Evolutionary conservation across 2,113 vertebrate genomes (phyloP).

Genomic region (Tragulus kanchil): DNA sequence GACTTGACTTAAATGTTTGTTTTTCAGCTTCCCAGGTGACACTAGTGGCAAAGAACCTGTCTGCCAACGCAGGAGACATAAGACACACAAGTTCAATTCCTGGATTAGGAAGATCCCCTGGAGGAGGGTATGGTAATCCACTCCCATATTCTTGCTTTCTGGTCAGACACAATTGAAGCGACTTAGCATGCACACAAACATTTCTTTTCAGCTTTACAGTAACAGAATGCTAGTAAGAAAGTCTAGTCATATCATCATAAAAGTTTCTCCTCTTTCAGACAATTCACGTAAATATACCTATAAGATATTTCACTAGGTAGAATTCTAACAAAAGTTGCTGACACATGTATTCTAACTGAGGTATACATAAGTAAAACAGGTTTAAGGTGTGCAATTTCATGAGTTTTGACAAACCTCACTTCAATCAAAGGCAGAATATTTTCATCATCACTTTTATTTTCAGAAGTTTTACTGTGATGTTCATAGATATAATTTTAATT

Average conservation of each 20-base stretch:
- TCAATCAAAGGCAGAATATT: background rate
- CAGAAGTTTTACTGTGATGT: background rate
- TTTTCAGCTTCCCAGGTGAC: too few species aligned
- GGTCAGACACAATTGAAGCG: too few species aligned
- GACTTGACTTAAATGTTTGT: background rate
- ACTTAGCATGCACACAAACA: background rate
- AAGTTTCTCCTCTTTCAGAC: background rate
- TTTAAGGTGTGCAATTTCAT: background rate
- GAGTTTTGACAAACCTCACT: background rate
- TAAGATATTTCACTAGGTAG: background rate
- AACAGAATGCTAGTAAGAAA: background rate
- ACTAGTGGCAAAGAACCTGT: too few species aligned
- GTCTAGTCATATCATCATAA: background rate
- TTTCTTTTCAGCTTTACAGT: background rate
- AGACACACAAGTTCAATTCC: too few species aligned
- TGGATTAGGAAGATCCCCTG: too few species aligned
- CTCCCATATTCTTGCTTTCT: too few species aligned
- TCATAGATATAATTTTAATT: background rate
- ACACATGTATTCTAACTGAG: background rate
- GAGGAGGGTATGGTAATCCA: too few species aligned
- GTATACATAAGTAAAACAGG: background rate
- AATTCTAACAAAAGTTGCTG: background rate
- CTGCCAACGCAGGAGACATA: too few species aligned
- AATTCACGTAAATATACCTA: background rate
- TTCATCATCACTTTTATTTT: background rate